Evolutionary conservation across 2,113 vertebrate genomes (phyloP).

Genomic region (Cyrtonyx montezumae): DNA sequence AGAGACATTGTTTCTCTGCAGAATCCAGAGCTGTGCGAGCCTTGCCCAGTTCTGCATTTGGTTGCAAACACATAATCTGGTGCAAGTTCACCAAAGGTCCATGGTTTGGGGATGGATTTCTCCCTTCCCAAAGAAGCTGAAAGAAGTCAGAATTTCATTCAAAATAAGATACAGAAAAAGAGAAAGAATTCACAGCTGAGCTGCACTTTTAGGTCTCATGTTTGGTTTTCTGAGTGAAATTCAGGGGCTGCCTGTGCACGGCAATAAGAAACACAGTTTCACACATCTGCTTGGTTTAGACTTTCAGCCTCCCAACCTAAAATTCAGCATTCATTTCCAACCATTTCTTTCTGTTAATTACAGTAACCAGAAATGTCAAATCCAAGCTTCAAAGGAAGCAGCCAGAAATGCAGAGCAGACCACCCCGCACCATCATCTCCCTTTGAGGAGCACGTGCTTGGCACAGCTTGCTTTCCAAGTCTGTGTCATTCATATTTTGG

Average conservation of each 20-base stretch:
- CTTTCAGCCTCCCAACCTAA: background rate
- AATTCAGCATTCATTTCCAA: background rate
- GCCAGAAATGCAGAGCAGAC: background rate
- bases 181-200: background rate
- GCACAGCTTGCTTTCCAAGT: background rate
- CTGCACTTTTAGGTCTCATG: background rate
- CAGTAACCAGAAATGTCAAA: background rate
- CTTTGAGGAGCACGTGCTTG: background rate
- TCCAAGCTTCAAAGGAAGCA: background rate
- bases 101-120: background rate
- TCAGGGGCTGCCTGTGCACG: background rate
- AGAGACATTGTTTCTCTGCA: background rate
- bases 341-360: background rate
- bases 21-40: background rate
- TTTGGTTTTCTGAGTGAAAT: background rate
- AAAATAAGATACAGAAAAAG: background rate
- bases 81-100: conserved; percentile 14
- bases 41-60: background rate
- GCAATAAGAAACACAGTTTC: background rate
- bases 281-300: background rate
- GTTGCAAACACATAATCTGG: background rate
- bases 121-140: background rate
- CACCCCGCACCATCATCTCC: background rate
- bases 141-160: background rate
- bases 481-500: background rate